phyloP scores from a whole-genome alignment of 2,888 invertebrate genomes.

The Ochlodes sylvanus region DNA sequence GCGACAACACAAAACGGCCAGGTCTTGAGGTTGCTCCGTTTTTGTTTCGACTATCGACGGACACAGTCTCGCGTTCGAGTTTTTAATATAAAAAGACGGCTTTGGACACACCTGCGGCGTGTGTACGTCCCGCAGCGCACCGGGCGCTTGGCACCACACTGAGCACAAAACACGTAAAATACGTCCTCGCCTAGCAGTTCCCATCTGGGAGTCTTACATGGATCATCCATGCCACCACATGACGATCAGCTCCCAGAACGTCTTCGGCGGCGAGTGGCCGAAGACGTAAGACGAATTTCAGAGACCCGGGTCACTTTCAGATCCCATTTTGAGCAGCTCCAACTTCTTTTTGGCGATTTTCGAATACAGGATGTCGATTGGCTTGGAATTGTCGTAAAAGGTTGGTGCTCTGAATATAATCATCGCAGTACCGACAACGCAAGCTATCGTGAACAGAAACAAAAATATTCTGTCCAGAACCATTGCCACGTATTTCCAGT shows the following conservation, averaged over 20 bases:
- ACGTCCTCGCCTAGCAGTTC: constrained; percentile 76
- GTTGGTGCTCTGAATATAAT: constrained; percentile 96
- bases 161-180: constrained; percentile 62
- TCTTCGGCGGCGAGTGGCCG: constrained; percentile 89
- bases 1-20: constrained; percentile 68
- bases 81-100: constrained; percentile 79
- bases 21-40: constrained; percentile 61
- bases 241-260: constrained; percentile 85
- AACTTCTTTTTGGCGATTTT: constrained; percentile 96
- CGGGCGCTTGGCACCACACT: constrained; percentile 79
- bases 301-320: constrained; percentile 88
- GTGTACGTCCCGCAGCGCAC: constrained; percentile 69
- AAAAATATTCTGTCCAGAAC: constrained; percentile 98
- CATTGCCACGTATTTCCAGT: constrained; percentile 99
- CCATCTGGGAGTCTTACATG: constrained; percentile 74
- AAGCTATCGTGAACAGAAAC: constrained; percentile 97
- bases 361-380: constrained; percentile 95
- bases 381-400: constrained; percentile 95
- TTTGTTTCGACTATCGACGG: constrained; percentile 70
- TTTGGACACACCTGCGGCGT: constrained; percentile 72
- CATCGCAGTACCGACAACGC: constrained; percentile 94
- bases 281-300: constrained; percentile 89
- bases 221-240: constrained; percentile 86
- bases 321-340: constrained; percentile 94
- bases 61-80: constrained; percentile 72